phyloP scores from a whole-genome alignment of 2,797 vertebrate genomes.

The Clarias platycephalus region DNA sequence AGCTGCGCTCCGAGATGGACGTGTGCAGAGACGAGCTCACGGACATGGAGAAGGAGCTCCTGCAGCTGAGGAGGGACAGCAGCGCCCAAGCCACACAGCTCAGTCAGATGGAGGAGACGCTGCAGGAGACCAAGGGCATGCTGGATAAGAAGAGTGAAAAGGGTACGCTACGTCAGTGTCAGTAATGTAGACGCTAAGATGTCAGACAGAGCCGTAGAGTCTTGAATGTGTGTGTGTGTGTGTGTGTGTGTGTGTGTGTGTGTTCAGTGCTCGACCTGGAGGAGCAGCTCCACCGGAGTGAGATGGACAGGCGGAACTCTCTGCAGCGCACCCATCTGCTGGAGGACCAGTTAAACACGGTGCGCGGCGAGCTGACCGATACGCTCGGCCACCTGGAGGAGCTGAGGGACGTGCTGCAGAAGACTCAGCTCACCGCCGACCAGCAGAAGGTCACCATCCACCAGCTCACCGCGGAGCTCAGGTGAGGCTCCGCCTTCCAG shows the following conservation, averaged over 20 bases:
- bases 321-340: conserved; percentile 71
- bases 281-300: conserved; percentile 79
- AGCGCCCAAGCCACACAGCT: conserved; percentile 75
- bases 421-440: conserved; percentile 78
- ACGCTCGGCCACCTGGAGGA: conserved; percentile 77
- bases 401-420: conserved; percentile 78
- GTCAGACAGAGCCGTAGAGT: neutral
- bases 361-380: conserved; percentile 73
- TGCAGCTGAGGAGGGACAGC: conserved; percentile 75
- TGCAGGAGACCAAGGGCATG: conserved; percentile 76
- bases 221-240: neutral
- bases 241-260: neutral
- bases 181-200: neutral
- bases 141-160: conserved; percentile 76
- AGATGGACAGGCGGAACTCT: conserved; percentile 73
- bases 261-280: conserved; percentile 80
- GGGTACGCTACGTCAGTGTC: conserved; percentile 65
- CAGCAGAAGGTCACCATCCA: conserved; percentile 76
- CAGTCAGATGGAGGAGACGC: conserved; percentile 72
- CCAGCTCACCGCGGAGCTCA: conserved; percentile 81
- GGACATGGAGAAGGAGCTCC: conserved; percentile 78
- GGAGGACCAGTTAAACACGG: conserved; percentile 78
- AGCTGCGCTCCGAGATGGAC: conserved; percentile 74
- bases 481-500: conserved; percentile 70
- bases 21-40: conserved; percentile 76